Base-by-base conservation (phyloP, 2,113 vertebrate genomes). In the Neodon shergylaensis region DNA sequence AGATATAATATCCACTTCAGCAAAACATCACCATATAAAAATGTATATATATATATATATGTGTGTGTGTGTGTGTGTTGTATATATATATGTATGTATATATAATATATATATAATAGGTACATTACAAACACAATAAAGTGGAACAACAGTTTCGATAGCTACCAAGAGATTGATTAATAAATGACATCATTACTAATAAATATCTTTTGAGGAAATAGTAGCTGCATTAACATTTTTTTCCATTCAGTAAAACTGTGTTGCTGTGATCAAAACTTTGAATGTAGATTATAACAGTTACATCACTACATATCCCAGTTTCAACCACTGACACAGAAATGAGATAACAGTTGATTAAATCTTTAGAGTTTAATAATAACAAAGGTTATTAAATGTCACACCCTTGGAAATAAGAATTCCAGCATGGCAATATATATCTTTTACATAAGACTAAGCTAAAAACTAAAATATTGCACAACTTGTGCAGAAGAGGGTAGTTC, bases 261-360 rank as follows among this genome's bases (percentile, higher is more conserved):
- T 44, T 82, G 65, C 87, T 83, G 52, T 16, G 68, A 97, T 83
- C 47, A 68, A n/a, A 54, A 52, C 86, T 92, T 81, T 47, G 72
- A 36, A 74, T 52, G 52, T 88, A n/a, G 68, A 31, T 24, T 74
- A 36, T 85, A 82, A 33, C 28, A 42, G 54, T 73, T 65, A 86
- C 47, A 58, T 94, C 58, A 44, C 94, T 94, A 90, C 96, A 81
- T 92, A 90, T 94, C 49, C 90, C 90, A 66, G 1, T 84, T 94
- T 84, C 58, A 49, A 76, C 21, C 63, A 90, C n/a, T 93, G 90
- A 96, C 90, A 84, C 54, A 95, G 88, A 94, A 96, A 90, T 90
- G 94, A 92, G 61, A 65, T 11, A 47, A 26, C 49, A 66, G 78
- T 92, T 95, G 79, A 92, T 31, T 86, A 39, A 91, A 65, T 65